Conservation (phyloP, 2,888 invertebrate species). For the Oxycera nigricornis region DNA sequence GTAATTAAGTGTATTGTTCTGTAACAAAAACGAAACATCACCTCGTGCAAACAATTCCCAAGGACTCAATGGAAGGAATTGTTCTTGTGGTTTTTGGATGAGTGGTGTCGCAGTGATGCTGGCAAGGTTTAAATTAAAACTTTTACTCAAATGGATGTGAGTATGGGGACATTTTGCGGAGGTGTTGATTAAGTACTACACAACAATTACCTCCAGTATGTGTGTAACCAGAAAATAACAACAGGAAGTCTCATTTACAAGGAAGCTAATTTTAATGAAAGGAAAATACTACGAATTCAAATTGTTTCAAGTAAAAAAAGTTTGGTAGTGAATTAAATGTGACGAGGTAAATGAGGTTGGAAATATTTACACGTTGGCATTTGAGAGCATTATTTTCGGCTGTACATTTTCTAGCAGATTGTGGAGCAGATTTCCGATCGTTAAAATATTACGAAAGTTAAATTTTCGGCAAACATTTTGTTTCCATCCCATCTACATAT, state of each 20-base stretch:
- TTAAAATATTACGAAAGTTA: too few species aligned
- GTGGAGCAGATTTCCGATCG: too few species aligned
- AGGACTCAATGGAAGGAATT: constrained; percentile 23
- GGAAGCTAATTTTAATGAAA: constrained; percentile 36
- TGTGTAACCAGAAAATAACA: constrained; percentile 28
- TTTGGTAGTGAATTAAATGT: not conserved
- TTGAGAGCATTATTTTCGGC: too few species aligned
- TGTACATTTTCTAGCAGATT: too few species aligned
- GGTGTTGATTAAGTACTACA: constrained; percentile 38
- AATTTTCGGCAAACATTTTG: too few species aligned
- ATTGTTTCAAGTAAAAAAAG: not conserved
- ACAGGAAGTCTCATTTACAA: constrained; percentile 5
- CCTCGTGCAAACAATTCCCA: constrained; percentile 30
- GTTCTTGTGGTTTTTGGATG: constrained; percentile 26
- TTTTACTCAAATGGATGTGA: not conserved
- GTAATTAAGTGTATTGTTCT: constrained; percentile 41
- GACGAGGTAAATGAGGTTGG: not conserved
- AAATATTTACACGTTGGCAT: too few species aligned
- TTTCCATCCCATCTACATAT: too few species aligned
- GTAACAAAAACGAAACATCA: constrained; percentile 38
- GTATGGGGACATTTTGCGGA: constrained; percentile 5
- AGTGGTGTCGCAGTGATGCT: not conserved
- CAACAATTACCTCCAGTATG: constrained; percentile 21
- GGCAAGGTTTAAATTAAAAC: constrained; percentile 29
- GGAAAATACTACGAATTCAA: not conserved